Evolutionary conservation across 1,140 invertebrate genomes (phyloP).

Genomic region (Neoseiulus cucumeris): DNA sequence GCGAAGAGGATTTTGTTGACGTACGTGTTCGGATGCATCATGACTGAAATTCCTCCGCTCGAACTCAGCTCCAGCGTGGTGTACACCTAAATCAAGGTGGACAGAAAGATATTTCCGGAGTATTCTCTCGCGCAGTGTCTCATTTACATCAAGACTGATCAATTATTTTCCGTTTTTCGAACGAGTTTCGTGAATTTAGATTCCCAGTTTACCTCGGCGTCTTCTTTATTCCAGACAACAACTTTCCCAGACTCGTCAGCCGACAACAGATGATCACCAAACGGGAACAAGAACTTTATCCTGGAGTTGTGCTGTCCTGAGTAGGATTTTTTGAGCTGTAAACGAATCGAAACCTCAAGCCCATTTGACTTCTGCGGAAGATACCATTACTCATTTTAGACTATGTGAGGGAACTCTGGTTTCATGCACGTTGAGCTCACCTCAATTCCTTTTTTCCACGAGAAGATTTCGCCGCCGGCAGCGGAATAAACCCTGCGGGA

Average conservation of each 20-base stretch:
- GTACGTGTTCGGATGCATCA: slow-evolving; percentile 77
- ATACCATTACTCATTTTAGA: too few relatives aligned
- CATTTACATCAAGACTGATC: too few relatives aligned
- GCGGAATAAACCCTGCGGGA: slow-evolving; percentile 60
- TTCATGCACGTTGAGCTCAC: slow-evolving; percentile 25
- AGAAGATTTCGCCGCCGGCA: slow-evolving; percentile 48
- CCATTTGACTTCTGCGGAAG: too few relatives aligned
- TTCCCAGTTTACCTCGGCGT: slow-evolving; percentile 47
- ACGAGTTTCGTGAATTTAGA: too few relatives aligned
- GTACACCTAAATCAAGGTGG: slow-evolving; percentile 11
- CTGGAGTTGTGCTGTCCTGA: slow-evolving; percentile 43
- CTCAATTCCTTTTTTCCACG: slow-evolving; percentile 68
- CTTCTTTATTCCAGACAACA: slow-evolving; percentile 65
- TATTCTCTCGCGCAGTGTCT: too few relatives aligned
- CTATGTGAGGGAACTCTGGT: too few relatives aligned
- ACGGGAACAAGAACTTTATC: slow-evolving; percentile 62
- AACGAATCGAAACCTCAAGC: slow-evolving; percentile 12
- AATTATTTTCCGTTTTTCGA: too few relatives aligned
- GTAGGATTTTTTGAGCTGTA: slow-evolving; percentile 51
- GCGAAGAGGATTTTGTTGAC: slow-evolving; percentile 85
- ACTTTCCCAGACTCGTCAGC: slow-evolving; percentile 55
- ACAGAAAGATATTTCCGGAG: too few relatives aligned
- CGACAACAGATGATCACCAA: slow-evolving; percentile 62
- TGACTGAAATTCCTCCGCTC: slow-evolving; percentile 48
- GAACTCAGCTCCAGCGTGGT: slow-evolving; percentile 39